phyloP scores from a whole-genome alignment of 1,140 invertebrate species.

The Eriocheir sinensis region DNA sequence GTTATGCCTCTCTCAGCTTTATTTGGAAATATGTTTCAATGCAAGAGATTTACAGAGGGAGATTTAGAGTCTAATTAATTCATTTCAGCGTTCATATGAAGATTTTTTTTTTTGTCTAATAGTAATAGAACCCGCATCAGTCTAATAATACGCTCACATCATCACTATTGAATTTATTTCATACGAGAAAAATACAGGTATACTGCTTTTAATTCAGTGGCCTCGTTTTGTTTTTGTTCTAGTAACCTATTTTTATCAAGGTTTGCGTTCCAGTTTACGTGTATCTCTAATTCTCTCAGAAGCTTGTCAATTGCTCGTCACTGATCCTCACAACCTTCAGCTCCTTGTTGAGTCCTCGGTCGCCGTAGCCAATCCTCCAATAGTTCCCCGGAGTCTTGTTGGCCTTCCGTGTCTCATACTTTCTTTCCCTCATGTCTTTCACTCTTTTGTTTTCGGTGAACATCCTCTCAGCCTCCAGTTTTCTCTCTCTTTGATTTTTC shows the following conservation, averaged over 20 bases:
- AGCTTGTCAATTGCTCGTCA: slow-evolving; percentile 62
- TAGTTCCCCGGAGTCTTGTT: slow-evolving; percentile 42
- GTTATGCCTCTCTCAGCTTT: too few relatives aligned
- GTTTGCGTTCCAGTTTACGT: neutral
- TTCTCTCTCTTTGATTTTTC: slow-evolving; percentile 65
- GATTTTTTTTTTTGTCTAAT: too few relatives aligned
- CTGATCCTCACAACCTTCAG: slow-evolving; percentile 64
- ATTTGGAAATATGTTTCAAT: too few relatives aligned
- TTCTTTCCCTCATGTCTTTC: slow-evolving; percentile 8
- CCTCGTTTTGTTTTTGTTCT: neutral
- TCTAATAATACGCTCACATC: too few relatives aligned
- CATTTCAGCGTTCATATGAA: too few relatives aligned
- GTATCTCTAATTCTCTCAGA: neutral
- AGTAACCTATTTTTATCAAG: neutral
- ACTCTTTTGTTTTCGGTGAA: slow-evolving; percentile 17
- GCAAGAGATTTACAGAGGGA: too few relatives aligned
- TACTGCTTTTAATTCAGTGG: too few relatives aligned
- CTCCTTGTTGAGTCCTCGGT: slow-evolving; percentile 57
- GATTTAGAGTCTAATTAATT: too few relatives aligned
- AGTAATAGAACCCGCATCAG: too few relatives aligned
- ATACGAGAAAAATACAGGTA: neutral
- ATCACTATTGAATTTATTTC: neutral
- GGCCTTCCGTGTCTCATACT: neutral
- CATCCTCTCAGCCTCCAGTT: slow-evolving; percentile 52
- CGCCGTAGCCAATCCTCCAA: slow-evolving; percentile 70